These are phyloP conservation scores for Drosophila ambigua DNA, from an alignment of 1,140 invertebrate genomes.

Conservation along the genomic window DNA sequence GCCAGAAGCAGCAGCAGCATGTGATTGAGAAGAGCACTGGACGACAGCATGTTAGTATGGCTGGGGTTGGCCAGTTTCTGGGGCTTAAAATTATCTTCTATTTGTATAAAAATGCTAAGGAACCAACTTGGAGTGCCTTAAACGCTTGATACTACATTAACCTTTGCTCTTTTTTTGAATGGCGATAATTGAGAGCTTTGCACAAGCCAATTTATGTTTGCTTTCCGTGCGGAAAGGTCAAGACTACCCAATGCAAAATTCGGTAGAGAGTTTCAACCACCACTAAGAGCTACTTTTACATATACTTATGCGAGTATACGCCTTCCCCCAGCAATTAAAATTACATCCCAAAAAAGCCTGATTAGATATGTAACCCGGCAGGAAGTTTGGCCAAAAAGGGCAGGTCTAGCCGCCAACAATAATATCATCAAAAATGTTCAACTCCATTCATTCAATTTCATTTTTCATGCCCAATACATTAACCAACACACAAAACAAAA, in stretches of 20 bases:
- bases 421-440: constrained; percentile 62
- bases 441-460: constrained; percentile 56
- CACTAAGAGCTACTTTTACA: too few relatives aligned
- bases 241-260: too few relatives aligned
- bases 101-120: constrained; percentile 27
- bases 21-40: constrained; percentile 1
- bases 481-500: constrained; percentile 43
- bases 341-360: constrained; percentile 21
- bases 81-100: constrained; percentile 22
- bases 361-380: constrained; percentile 30
- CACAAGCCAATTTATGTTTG: too few relatives aligned
- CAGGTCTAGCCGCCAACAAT: constrained; percentile 8
- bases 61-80: constrained; percentile 19
- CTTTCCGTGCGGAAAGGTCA: too few relatives aligned
- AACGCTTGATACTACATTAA: too few relatives aligned
- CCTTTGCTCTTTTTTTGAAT: too few relatives aligned
- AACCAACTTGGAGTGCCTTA: not conserved
- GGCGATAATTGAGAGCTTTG: too few relatives aligned
- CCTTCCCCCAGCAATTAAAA: too few relatives aligned
- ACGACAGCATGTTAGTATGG: constrained; percentile 54
- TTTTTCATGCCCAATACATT: constrained; percentile 54
- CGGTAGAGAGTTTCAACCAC: too few relatives aligned
- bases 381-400: too few relatives aligned
- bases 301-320: too few relatives aligned
- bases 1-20: constrained; percentile 12